Conservation (phyloP, 2,797 vertebrate genomes). For the Epinephelus coioides region DNA sequence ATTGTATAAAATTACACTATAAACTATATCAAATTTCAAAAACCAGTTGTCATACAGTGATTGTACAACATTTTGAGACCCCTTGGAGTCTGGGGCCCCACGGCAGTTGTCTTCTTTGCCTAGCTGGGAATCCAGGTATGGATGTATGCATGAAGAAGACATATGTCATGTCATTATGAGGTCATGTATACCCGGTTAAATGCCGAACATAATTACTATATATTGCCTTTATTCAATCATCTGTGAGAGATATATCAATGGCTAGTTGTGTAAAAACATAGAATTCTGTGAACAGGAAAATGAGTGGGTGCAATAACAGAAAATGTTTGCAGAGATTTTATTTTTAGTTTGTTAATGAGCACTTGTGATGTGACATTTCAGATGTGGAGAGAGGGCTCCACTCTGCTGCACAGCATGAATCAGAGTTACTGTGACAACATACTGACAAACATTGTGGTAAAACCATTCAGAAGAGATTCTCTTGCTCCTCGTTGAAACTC, state of each 20-base stretch:
- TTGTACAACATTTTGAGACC: neutral
- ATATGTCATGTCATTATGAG: neutral
- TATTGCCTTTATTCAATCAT: no score
- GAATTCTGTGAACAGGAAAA: neutral
- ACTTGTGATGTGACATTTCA: constrained; percentile 24
- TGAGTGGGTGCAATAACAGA: neutral
- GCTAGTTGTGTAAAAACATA: neutral
- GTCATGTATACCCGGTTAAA: neutral
- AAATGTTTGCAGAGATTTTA: constrained; percentile 15
- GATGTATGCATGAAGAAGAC: neutral
- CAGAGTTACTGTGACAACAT: neutral
- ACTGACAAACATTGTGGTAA: neutral
- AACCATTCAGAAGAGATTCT: neutral
- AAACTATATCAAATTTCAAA: no score
- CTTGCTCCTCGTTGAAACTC: neutral
- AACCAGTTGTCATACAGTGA: neutral
- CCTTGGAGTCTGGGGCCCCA: neutral
- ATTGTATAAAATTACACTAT: no score
- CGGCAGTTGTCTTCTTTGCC: neutral
- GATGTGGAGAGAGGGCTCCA: constrained; percentile 2
- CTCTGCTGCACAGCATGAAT: constrained; percentile 16
- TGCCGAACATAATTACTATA: no score
- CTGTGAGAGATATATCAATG: no score
- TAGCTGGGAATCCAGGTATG: neutral
- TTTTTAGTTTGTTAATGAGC: constrained; percentile 23